Evolutionary conservation across 2,888 invertebrate species (phyloP), one percentile per base, ranked within the genome.

Genomic region (Ectropis crepuscularia): DNA sequence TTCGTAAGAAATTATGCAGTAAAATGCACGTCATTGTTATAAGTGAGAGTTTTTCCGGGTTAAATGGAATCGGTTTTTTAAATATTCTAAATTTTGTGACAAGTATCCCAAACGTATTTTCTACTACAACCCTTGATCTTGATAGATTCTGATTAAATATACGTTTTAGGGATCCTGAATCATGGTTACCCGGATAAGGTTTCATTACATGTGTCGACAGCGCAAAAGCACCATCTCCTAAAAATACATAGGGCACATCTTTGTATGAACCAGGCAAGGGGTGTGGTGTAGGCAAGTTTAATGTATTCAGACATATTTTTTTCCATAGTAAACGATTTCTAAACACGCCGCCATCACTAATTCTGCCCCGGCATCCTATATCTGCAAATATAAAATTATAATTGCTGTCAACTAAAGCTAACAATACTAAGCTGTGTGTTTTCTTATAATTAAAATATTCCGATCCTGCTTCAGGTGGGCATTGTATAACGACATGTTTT

Each of bases 301-400:
- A 51, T n/a, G 38, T 39, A 58, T 73, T 69, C 47, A 47, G 45
- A 41, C 47, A 57, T 12, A 64, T 71, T 63, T 70, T 75, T 55
- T 70, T 47, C 65, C 70, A 73, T 46, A 74, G 63, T 38, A 64
- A 12, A 57, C 64, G 64, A 53, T 73, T 68, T 53, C 38, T 67
- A 59, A 73, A 72, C 2, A 73, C 69, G 5, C 68, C 70, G 16
- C 72, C 68, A 50, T 69, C 70, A 43, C 68, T 67, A 36, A 72
- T 68, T 63, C 74, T 70, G 11, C 81, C 78, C 67, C 77, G 78
- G 55, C 70, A 60, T 12, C 78, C 81, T 41, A 83, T 70, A 51
- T 81, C 76, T 53, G 76, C 75, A 68, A 76, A 76, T 47, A 75
- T 74, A 74, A 84, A 83, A 54, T 61, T 65, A 36, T 69, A 67